These are phyloP conservation scores for Diaperis boleti DNA, from an alignment of 2,888 invertebrate species.

Conservation along the genomic window DNA sequence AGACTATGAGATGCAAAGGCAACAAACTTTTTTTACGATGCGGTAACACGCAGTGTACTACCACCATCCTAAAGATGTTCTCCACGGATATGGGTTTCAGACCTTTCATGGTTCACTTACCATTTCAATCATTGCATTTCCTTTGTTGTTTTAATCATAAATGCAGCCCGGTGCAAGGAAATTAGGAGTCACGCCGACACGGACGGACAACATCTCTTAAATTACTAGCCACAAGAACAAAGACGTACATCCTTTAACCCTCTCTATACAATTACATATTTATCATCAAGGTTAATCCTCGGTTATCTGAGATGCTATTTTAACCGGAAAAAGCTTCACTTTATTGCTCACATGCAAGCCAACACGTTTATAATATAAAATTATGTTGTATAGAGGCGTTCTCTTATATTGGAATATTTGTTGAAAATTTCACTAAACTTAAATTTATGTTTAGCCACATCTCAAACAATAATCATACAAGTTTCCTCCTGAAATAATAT, in stretches of 20 bases:
- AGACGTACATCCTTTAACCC: constrained; percentile 30
- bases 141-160: constrained; percentile 46
- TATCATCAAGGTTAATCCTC: constrained; percentile 25
- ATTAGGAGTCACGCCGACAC: constrained; percentile 39
- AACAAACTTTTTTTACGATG: constrained; percentile 34
- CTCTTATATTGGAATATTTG: background rate
- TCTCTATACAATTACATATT: constrained; percentile 31
- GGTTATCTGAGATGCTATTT: constrained; percentile 17
- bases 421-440: no score
- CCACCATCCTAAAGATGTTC: constrained; percentile 32
- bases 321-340: constrained; percentile 7
- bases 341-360: background rate
- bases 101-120: constrained; percentile 50
- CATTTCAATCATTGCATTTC: constrained; percentile 52
- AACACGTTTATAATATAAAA: background rate
- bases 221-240: constrained; percentile 38
- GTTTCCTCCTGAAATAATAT: no score
- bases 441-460: no score
- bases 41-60: constrained; percentile 30
- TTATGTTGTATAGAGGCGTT: no score
- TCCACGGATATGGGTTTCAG: constrained; percentile 45
- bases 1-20: constrained; percentile 33
- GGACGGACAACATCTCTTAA: constrained; percentile 36
- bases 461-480: no score
- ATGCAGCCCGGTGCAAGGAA: constrained; percentile 34